Evolutionary conservation across 2,113 vertebrate species (phyloP), one percentile per base, ranked within the genome.

Genomic region (Neoarius graeffei): DNA sequence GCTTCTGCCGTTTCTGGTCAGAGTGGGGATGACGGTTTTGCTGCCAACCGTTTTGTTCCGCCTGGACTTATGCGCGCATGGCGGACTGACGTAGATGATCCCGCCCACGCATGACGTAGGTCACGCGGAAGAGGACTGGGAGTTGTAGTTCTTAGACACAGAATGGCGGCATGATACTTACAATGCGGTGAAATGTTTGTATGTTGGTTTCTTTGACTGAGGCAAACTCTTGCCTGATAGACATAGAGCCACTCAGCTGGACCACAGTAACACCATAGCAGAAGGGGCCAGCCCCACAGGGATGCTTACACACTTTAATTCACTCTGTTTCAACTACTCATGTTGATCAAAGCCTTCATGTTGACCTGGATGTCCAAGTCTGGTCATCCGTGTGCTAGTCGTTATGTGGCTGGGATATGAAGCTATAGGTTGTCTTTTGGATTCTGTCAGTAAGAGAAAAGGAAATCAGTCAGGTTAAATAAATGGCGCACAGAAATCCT

Each of bases 401-500:
- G 17, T 67, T 4, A 25, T 60, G 50, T n/a, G 19, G n/a, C 13
- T 60, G 66, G 30, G 66, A 86, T 67, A n/a, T 66, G 69, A 85
- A 74, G 30, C 84, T 59, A 82, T 52, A 27, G 67, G 76, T 50
- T 83, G 57, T 54, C n/a, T 82, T 77, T 77, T 42, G 59, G 80
- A 59, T n/a, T 85, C 90, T 89, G 83, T 76, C 69, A 84, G 76
- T 79, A 81, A 91, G 66, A 87, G n/a, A 85, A 87, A 80, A 42
- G 83, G n/a, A 81, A 64, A 66, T 69, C 23, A 79, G 84, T 80
- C 74, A 64, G 74, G 59, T 42, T 84, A 67, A 62, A 73, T 17
- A 82, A 81, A 80, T 48, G 76, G 69, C 60, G 80, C 67, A 71
- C 59, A 69, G 57, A 76, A 67, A 79, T 81, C n/a, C 73, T 56